phyloP scores from a whole-genome alignment of 1,140 invertebrate genomes.

The Goniozus legneri region DNA sequence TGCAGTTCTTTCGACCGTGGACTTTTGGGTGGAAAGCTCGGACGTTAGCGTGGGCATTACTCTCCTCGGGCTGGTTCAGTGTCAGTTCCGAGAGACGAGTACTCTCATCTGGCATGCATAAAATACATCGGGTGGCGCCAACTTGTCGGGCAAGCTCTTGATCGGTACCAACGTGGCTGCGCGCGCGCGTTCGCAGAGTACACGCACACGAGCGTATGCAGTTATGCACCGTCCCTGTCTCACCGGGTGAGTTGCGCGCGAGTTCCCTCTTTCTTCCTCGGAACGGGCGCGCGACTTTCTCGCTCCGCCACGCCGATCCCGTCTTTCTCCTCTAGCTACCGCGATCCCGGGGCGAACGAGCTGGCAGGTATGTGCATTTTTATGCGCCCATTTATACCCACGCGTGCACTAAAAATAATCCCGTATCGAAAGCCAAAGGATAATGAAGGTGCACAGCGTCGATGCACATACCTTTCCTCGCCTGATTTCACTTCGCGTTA shows the following conservation, averaged over 20 bases:
- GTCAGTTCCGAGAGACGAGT: conserved; percentile 29
- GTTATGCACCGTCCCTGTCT: not conserved
- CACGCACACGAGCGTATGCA: no score
- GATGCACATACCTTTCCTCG: conserved; percentile 10
- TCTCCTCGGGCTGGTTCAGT: no score
- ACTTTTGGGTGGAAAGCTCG: no score
- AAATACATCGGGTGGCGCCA: conserved; percentile 34
- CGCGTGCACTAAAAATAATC: conserved; percentile 38
- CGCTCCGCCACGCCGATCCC: not conserved
- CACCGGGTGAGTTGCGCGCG: no score
- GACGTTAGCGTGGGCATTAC: no score
- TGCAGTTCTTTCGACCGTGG: no score
- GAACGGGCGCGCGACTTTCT: not conserved
- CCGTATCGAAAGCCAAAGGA: conserved; percentile 23
- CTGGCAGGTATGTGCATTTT: conserved; percentile 37
- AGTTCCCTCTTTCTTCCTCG: no score
- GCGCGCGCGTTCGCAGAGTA: not conserved
- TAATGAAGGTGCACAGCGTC: conserved; percentile 18
- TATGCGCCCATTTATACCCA: conserved; percentile 39
- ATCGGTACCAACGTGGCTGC: conserved; percentile 16
- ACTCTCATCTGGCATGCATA: conserved; percentile 32
- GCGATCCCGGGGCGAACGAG: conserved; percentile 22
- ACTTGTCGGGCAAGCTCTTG: conserved; percentile 28
- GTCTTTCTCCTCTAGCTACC: not conserved
- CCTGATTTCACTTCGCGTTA: conserved; percentile 13